Percentiles rank a stretch among this genome's conserved stretches.
phyloP scores from a whole-genome alignment of 1,140 invertebrate genomes.

The Camponotus vicinus region DNA sequence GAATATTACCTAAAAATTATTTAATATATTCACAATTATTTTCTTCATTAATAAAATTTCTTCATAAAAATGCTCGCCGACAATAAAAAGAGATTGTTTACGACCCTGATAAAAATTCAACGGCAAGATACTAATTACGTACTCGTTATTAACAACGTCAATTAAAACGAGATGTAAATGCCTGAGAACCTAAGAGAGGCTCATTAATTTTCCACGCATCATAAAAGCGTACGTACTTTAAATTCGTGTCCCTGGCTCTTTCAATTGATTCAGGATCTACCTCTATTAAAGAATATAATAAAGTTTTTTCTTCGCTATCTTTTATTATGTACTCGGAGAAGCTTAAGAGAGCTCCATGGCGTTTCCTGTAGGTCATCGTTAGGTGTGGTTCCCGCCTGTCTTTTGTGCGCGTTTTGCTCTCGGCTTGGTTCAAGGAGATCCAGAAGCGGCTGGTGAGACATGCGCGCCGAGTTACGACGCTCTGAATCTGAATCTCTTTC shows the following conservation, averaged over 20 bases:
- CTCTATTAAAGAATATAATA: constrained; percentile 12
- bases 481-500: constrained; percentile 85
- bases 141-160: constrained; percentile 31
- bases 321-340: constrained; percentile 44
- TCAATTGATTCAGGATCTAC: not conserved
- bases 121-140: not conserved
- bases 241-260: constrained; percentile 6
- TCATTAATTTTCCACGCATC: constrained; percentile 44
- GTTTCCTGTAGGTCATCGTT: constrained; percentile 75
- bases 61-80: not conserved
- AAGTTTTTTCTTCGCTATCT: constrained; percentile 26
- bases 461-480: constrained; percentile 80
- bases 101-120: not conserved
- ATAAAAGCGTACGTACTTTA: not conserved
- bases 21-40: not conserved
- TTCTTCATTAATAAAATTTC: not conserved
- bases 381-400: constrained; percentile 68
- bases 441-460: constrained; percentile 68
- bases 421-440: constrained; percentile 83
- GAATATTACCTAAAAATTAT: constrained; percentile 28
- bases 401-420: constrained; percentile 75
- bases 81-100: constrained; percentile 1
- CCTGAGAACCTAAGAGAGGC: constrained; percentile 44
- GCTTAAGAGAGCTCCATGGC: constrained; percentile 60
- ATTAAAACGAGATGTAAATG: constrained; percentile 27